Evolutionary conservation across 92 coral and sea anemone species (phyloP).

Genomic region (Bergia sp.): DNA sequence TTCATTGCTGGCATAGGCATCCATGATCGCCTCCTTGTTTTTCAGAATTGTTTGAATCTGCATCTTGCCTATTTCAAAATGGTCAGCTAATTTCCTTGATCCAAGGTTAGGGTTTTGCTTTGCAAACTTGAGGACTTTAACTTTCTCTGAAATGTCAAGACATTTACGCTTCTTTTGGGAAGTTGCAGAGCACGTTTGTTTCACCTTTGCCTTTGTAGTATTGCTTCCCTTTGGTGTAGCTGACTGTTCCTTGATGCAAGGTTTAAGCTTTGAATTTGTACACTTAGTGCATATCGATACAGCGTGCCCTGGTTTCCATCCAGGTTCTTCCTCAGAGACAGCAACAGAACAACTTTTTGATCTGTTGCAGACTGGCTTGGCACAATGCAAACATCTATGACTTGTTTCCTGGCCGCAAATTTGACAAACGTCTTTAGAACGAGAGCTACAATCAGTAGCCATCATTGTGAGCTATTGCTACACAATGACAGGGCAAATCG

Average conservation of each 20-base stretch:
- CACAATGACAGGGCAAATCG: no score
- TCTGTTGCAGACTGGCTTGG: no score
- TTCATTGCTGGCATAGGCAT: conserved; percentile 23
- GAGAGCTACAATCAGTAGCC: no score
- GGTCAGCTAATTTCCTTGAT: conserved; percentile 51
- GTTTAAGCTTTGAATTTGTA: background rate
- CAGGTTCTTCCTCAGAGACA: no score
- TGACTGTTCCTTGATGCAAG: background rate
- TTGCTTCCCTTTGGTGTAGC: no score
- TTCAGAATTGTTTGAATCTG: background rate
- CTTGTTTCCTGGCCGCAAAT: no score
- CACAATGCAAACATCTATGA: no score
- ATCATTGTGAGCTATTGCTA: no score
- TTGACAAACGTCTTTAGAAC: no score
- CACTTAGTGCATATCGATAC: no score
- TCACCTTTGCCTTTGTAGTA: conserved; percentile 30
- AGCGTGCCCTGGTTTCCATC: no score
- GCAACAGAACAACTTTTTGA: no score
- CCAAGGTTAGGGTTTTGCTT: conserved; percentile 56
- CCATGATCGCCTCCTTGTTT: conserved; percentile 20
- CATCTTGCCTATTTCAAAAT: conserved; percentile 43
- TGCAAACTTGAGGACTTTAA: conserved; percentile 51
- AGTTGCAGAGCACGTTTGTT: conserved; percentile 16
- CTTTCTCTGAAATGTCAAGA: conserved; percentile 50
- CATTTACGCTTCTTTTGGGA: conserved; percentile 52